Conservation (phyloP, 2,888 invertebrate species). For the Platypus cylindrus region DNA sequence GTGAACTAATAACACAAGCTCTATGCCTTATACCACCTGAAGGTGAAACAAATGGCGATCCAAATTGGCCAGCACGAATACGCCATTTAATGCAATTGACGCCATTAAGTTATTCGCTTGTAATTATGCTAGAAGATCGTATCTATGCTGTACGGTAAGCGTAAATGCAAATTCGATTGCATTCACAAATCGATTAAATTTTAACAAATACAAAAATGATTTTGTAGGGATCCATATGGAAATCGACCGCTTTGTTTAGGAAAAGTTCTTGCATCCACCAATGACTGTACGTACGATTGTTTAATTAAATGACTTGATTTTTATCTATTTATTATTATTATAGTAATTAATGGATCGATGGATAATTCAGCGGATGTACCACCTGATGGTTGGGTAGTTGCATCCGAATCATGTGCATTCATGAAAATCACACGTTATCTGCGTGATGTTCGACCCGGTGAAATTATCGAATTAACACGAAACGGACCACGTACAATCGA, state of each 20-base stretch:
- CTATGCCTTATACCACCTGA: constrained; percentile 84
- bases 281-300: constrained; percentile 14
- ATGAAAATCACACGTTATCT: constrained; percentile 72
- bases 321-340: constrained; percentile 2
- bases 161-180: background rate
- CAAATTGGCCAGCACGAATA: constrained; percentile 88
- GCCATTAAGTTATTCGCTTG: constrained; percentile 88
- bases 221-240: constrained; percentile 80
- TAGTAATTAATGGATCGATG: constrained; percentile 9
- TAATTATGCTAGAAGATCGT: constrained; percentile 84
- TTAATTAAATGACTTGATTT: constrained; percentile 3
- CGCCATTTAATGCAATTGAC: constrained; percentile 87
- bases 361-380: constrained; percentile 8
- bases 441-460: constrained; percentile 84
- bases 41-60: constrained; percentile 73
- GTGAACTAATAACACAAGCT: constrained; percentile 93
- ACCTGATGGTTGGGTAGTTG: constrained; percentile 83
- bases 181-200: background rate
- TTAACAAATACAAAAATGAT: background rate
- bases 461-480: constrained; percentile 83
- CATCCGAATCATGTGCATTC: constrained; percentile 95
- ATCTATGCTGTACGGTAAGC: constrained; percentile 67
- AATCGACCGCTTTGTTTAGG: constrained; percentile 94
- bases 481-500: constrained; percentile 76
- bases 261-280: constrained; percentile 48